Evolutionary conservation across 2,888 invertebrate species (phyloP).

Genomic region (Pharmacophagus antenor): DNA sequence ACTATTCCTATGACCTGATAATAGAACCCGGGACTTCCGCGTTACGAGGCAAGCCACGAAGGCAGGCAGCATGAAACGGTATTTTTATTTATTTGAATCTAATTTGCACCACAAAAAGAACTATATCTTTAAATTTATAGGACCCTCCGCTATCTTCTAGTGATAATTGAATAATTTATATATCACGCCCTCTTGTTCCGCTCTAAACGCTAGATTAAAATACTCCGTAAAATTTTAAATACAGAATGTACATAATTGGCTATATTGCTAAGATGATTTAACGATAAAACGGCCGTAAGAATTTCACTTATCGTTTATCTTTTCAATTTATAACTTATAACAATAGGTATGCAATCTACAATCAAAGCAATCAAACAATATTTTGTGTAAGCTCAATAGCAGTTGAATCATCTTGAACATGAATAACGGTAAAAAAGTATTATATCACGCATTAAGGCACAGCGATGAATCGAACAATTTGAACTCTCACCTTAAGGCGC

Average conservation of each 20-base stretch:
- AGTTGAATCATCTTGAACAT: conserved; percentile 8
- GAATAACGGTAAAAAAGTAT: conserved; percentile 26
- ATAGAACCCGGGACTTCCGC: too few species aligned
- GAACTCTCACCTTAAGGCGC: conserved; percentile 27
- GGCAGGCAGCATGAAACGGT: too few species aligned
- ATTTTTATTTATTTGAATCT: too few species aligned
- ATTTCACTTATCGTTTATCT: not conserved
- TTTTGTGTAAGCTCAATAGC: conserved; percentile 9
- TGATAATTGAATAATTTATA: too few species aligned
- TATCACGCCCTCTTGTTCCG: too few species aligned
- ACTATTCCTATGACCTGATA: too few species aligned
- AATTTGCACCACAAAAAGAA: too few species aligned
- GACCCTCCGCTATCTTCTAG: too few species aligned
- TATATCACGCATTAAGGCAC: conserved; percentile 25
- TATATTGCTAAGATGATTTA: not conserved
- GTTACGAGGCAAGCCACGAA: too few species aligned
- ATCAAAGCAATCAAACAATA: conserved; percentile 24
- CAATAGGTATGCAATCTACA: conserved; percentile 15
- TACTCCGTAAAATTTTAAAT: too few species aligned
- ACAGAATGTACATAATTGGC: not conserved
- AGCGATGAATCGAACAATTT: conserved; percentile 18
- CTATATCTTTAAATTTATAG: too few species aligned
- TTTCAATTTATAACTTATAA: conserved; percentile 12
- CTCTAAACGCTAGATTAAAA: too few species aligned
- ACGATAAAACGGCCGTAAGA: not conserved